Base-by-base conservation (phyloP, 2,113 vertebrate species). In the Takifugu bimaculatus region DNA sequence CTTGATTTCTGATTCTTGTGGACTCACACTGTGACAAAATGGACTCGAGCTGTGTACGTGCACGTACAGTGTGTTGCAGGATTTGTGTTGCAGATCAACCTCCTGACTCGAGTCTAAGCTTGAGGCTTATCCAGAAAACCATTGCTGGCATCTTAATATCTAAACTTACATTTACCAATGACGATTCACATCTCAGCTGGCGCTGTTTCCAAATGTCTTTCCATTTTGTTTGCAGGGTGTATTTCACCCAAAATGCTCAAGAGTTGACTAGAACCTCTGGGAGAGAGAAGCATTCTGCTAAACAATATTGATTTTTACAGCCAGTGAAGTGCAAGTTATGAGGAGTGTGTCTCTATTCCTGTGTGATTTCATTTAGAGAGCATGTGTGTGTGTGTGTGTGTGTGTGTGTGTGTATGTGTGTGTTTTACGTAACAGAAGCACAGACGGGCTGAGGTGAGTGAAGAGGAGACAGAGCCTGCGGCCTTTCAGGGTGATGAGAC, bases 261-360 rank as follows among this genome's bases (percentile, higher is more conserved):
- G 43, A 82, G 85, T 53, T 85, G 86, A 85, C 86, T 91, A 60
- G 59, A 54, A 63, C 56, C 52, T 67, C 49, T 54, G 66, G 32
- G 56, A 60, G 66, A 69, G 28, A 72, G 59, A 78, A 28, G 15
- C 54, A 53, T 77, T 76, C 57, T 26, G 49, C 55, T 85, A 73
- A 82, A 72, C 66, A 54, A 26, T 82, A 89, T 89, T 78, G 85
- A 90, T 89, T 87, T 20, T 87, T 85, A 48, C 75, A 70, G 63
- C 69, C 32, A 26, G 74, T 14, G 60, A 73, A 72, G 69, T 65
- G 47, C 0, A 0, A 26, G 64, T 51, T 59, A 26, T 13, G 53
- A 68, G 39, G 32, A 35, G 32, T 35, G 32, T 35, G 32, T 35
- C 32, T 35, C 4, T 35, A 35, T 35, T 20, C 20, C 20, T 20